These are phyloP conservation scores for Tipula unca DNA, from an alignment of 2,888 invertebrate genomes.

Conservation along the genomic window DNA sequence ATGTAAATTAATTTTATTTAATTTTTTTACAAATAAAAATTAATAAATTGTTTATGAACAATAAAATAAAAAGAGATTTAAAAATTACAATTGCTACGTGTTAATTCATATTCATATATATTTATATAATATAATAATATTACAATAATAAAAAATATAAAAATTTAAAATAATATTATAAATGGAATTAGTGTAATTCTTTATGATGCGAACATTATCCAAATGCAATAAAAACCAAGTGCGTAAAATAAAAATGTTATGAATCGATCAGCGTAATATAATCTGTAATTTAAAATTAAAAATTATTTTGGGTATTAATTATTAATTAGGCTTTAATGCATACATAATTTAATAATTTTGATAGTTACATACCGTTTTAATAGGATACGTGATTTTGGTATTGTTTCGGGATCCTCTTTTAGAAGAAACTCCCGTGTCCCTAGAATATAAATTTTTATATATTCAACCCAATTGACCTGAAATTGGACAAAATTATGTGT, in stretches of 20 bases:
- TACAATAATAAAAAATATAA: not conserved
- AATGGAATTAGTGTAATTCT: not conserved
- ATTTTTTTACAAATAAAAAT: not conserved
- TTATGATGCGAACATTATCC: slow-evolving; percentile 26
- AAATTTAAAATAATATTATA: not conserved
- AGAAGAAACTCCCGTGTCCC: slow-evolving; percentile 78
- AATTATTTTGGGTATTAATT: no score
- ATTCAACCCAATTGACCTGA: slow-evolving; percentile 53
- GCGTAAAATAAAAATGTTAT: slow-evolving; percentile 32
- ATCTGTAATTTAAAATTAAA: slow-evolving; percentile 34
- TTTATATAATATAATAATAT: not conserved
- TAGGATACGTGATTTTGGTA: slow-evolving; percentile 55
- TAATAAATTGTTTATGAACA: not conserved
- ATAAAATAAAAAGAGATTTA: not conserved
- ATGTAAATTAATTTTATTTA: no score
- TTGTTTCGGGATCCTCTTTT: slow-evolving; percentile 68
- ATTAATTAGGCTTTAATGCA: no score
- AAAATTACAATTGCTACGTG: not conserved
- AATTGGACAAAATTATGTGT: no score
- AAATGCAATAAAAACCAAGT: slow-evolving; percentile 36
- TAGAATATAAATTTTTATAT: slow-evolving; percentile 61
- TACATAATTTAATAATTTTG: not conserved
- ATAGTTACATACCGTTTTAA: slow-evolving; percentile 28
- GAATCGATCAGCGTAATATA: slow-evolving; percentile 46
- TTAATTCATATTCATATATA: not conserved